Evolutionary conservation across 2,797 vertebrate genomes (phyloP).

Genomic region (Arctocebus calabarensis): DNA sequence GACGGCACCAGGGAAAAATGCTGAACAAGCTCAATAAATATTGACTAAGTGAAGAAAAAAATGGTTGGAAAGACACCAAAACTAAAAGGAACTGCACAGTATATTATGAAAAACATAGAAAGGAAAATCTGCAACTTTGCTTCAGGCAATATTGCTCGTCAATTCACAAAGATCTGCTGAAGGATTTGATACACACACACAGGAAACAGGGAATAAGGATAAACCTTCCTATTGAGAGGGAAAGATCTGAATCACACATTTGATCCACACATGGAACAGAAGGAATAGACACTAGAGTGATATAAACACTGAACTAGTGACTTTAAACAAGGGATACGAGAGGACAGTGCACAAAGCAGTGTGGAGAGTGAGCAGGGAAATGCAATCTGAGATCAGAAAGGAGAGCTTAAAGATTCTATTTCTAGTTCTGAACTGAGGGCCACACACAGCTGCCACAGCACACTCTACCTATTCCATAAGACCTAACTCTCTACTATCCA

Average conservation of each 20-base stretch:
- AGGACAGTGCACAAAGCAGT: fast-evolving
- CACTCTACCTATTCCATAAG: fast-evolving
- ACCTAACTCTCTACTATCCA: neutral
- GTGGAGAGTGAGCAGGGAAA: fast-evolving
- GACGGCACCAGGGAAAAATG: neutral
- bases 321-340: neutral
- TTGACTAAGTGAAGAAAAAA: neutral
- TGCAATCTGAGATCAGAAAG: neutral
- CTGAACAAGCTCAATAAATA: neutral
- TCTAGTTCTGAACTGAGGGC: neutral
- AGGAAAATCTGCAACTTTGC: neutral
- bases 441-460: fast-evolving
- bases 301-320: neutral
- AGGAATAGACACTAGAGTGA: fast-evolving
- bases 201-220: neutral
- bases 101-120: neutral
- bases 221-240: neutral
- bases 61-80: neutral
- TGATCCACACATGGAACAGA: neutral
- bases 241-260: neutral
- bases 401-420: neutral
- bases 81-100: neutral
- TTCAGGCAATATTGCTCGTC: neutral
- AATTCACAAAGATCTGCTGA: neutral
- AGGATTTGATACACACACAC: neutral